phyloP scores from a whole-genome alignment of 2,888 invertebrate genomes.

The Tetragonisca angustula region DNA sequence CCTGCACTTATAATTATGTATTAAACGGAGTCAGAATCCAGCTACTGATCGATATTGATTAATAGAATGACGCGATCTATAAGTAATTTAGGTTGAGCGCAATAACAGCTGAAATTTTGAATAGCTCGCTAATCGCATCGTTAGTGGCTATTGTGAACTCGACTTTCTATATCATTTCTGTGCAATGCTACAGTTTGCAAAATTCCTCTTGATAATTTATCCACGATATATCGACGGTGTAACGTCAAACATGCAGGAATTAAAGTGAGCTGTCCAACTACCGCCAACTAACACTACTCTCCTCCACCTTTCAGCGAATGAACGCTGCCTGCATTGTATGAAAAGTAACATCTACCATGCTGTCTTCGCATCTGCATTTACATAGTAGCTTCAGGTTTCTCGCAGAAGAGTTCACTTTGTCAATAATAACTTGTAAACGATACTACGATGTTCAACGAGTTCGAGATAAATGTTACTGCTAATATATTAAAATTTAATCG shows the following conservation, averaged over 20 bases:
- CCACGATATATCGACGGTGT: background rate
- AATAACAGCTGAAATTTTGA: background rate
- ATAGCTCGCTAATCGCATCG: background rate
- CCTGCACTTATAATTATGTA: background rate
- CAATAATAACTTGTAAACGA: too few species aligned
- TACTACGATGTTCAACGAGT: too few species aligned
- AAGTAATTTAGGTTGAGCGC: slow-evolving; percentile 15
- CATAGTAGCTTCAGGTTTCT: too few species aligned
- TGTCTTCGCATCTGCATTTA: too few species aligned
- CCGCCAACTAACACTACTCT: too few species aligned
- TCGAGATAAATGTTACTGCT: too few species aligned
- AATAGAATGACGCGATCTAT: background rate
- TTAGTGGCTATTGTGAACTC: background rate
- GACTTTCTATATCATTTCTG: background rate
- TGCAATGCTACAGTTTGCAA: background rate
- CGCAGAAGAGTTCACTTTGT: too few species aligned
- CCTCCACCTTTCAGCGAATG: too few species aligned
- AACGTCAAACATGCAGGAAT: background rate
- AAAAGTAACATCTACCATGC: too few species aligned
- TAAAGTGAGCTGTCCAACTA: too few species aligned
- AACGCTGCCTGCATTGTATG: too few species aligned
- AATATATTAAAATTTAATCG: too few species aligned
- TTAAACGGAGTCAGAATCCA: background rate
- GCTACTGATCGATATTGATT: slow-evolving; percentile 9
- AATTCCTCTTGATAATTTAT: background rate